Conservation (phyloP, 2,797 vertebrate species). For the Heliangelus exortis region DNA sequence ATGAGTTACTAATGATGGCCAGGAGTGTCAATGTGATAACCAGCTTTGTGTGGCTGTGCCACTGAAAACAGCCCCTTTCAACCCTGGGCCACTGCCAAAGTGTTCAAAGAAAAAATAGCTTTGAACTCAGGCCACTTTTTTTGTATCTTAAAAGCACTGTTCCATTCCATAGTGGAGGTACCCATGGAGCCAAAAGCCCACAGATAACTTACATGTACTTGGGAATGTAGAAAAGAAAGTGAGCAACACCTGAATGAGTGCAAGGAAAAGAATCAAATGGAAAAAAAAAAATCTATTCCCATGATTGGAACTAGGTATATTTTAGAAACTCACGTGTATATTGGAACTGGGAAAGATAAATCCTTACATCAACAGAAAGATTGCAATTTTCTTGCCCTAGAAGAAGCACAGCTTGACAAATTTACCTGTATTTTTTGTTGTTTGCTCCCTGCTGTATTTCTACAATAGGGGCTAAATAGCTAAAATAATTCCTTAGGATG, state of each 20-base stretch:
- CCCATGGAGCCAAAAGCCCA: neutral
- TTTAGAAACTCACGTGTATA: slow-evolving; percentile 13
- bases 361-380: neutral
- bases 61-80: slow-evolving; percentile 36
- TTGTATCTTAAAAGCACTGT: neutral
- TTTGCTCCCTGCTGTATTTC: neutral
- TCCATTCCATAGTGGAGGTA: neutral
- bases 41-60: neutral
- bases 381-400: slow-evolving; percentile 12
- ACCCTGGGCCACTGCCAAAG: neutral
- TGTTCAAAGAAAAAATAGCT: neutral
- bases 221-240: slow-evolving; percentile 46
- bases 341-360: neutral
- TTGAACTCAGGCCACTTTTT: slow-evolving; percentile 2
- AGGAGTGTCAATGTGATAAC: slow-evolving; percentile 36
- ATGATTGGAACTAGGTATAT: slow-evolving; percentile 32
- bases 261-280: slow-evolving; percentile 20
- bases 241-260: slow-evolving; percentile 24
- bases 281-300: slow-evolving; percentile 45
- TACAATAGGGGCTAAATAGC: neutral
- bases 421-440: neutral
- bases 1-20: neutral
- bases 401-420: neutral
- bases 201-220: slow-evolving; percentile 19
- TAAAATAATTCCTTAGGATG: neutral